These are phyloP conservation scores for Silurus asotus DNA, from an alignment of 2,113 vertebrate genomes.

Conservation along the genomic window DNA sequence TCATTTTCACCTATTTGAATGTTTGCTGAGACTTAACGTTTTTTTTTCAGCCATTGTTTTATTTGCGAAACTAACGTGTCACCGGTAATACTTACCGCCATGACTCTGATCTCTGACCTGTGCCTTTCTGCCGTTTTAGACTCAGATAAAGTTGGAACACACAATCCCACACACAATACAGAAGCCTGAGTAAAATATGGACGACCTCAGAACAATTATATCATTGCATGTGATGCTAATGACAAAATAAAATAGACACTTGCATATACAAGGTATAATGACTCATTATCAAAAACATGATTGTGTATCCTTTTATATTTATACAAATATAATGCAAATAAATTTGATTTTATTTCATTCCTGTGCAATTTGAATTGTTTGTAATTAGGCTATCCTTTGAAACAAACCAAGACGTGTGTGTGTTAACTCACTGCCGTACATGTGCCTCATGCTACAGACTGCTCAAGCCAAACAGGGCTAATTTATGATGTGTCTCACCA, in stretches of 20 bases:
- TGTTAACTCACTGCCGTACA: slow-evolving; percentile 41
- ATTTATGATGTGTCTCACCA: slow-evolving; percentile 83
- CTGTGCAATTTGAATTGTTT: not conserved
- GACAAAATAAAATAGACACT: not conserved
- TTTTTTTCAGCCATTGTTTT: slow-evolving; percentile 27
- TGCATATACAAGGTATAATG: not conserved
- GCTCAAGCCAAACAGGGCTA: slow-evolving; percentile 57
- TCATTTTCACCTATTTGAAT: not conserved
- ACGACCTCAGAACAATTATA: not conserved
- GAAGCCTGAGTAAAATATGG: not conserved
- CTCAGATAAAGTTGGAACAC: not conserved
- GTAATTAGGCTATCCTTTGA: not conserved
- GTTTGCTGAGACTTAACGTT: not conserved
- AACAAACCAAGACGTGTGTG: slow-evolving; percentile 4
- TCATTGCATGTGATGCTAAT: not conserved
- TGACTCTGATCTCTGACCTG: slow-evolving; percentile 31
- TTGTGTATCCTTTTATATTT: not conserved
- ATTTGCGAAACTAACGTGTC: slow-evolving; percentile 23
- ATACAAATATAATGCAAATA: not conserved
- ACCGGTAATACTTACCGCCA: not conserved
- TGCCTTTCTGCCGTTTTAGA: slow-evolving; percentile 13
- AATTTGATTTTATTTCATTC: not conserved
- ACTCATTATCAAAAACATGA: not conserved
- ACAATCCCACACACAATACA: slow-evolving; percentile 9
- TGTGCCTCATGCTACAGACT: slow-evolving; percentile 62